Evolutionary conservation across 2,888 invertebrate genomes (phyloP).

Genomic region (Heliconius sara): DNA sequence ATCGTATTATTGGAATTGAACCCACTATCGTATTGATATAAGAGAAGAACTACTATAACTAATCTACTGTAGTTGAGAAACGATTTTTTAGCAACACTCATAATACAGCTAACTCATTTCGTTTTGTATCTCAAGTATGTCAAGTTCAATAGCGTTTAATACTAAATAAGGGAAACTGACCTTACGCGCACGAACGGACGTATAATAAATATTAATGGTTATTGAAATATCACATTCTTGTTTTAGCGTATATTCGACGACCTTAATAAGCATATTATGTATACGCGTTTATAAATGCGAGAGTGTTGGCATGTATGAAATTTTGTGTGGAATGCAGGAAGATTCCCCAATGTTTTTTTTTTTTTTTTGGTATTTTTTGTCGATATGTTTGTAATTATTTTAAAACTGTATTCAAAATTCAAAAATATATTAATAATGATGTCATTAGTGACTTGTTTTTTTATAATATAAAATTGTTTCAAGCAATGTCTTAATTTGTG

Average conservation of each 20-base stretch:
- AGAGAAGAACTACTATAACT: background rate
- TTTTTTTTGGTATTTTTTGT: background rate
- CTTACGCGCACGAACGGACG: slow-evolving; percentile 15
- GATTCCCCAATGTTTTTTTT: background rate
- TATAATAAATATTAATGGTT: slow-evolving; percentile 25
- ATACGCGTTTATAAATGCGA: background rate
- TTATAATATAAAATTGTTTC: no score
- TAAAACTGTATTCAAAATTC: background rate
- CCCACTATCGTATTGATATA: background rate
- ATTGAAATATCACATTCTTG: slow-evolving; percentile 28
- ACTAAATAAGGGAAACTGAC: slow-evolving; percentile 23
- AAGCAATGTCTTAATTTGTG: no score
- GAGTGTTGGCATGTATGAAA: background rate
- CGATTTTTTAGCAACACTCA: background rate
- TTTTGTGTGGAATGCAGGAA: background rate
- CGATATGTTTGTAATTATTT: background rate
- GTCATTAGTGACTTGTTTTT: no score
- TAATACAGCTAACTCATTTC: background rate
- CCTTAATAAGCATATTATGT: background rate
- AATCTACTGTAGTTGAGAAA: background rate
- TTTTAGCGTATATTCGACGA: slow-evolving; percentile 15
- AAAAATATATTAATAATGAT: no score
- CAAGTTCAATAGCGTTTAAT: slow-evolving; percentile 35
- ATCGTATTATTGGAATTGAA: no score
- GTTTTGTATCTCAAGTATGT: slow-evolving; percentile 31